Conservation (phyloP, 2,797 vertebrate genomes). For the Acridotheres tristis region DNA sequence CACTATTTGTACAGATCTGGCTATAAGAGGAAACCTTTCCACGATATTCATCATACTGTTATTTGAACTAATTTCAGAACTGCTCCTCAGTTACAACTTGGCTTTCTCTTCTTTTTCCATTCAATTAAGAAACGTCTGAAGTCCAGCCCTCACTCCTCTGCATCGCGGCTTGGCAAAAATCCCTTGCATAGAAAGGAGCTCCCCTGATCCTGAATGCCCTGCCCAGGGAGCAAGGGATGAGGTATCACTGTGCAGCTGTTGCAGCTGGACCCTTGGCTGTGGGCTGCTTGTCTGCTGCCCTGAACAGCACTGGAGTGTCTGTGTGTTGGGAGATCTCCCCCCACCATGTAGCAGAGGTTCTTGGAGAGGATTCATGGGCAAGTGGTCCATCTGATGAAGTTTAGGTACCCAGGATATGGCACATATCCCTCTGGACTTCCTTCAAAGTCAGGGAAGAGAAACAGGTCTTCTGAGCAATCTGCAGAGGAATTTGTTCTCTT, state of each 20-base stretch:
- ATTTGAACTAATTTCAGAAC: neutral
- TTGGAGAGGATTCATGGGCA: neutral
- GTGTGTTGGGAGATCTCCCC: neutral
- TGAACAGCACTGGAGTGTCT: neutral
- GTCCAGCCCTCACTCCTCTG: neutral
- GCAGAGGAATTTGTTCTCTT: neutral
- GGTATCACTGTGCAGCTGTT: fast-evolving
- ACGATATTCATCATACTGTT: neutral
- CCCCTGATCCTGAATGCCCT: neutral
- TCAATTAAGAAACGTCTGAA: neutral
- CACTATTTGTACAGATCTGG: neutral
- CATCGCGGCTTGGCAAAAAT: neutral
- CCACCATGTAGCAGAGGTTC: fast-evolving
- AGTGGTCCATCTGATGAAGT: neutral
- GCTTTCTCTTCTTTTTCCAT: neutral
- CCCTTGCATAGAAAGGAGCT: neutral
- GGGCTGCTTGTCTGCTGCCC: neutral
- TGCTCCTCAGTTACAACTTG: neutral
- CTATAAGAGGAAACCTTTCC: neutral
- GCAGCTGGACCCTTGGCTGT: neutral
- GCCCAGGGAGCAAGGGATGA: neutral
- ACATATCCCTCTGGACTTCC: neutral
- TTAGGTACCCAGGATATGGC: neutral
- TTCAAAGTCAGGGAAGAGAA: neutral
- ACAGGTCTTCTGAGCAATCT: neutral